These are phyloP conservation scores for Schizotus pectinicornis DNA, from an alignment of 2,888 invertebrate genomes.

Conservation along the genomic window DNA sequence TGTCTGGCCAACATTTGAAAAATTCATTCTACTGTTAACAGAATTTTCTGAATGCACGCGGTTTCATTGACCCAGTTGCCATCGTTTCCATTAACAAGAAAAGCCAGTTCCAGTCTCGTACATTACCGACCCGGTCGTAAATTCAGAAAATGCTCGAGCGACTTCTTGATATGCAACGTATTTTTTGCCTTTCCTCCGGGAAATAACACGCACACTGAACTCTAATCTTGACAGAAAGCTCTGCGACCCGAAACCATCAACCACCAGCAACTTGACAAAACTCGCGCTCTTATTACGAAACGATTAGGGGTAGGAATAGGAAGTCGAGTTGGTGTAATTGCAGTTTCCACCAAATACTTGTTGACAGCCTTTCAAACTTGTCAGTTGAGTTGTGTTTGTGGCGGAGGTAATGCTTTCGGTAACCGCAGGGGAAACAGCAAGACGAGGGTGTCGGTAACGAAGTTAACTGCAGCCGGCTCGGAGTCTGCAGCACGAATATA, in stretches of 20 bases:
- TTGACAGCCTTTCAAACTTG: conserved; percentile 24
- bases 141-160: conserved; percentile 19
- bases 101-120: too few relatives aligned
- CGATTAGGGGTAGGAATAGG: too few relatives aligned
- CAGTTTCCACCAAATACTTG: conserved; percentile 9
- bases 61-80: too few relatives aligned
- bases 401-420: conserved; percentile 19
- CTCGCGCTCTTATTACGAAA: too few relatives aligned
- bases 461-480: conserved; percentile 18
- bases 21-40: too few relatives aligned
- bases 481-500: conserved; percentile 15
- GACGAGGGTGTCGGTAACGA: conserved; percentile 23
- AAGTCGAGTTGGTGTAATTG: too few relatives aligned
- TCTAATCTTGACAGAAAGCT: conserved; percentile 16
- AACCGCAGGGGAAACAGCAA: conserved; percentile 24
- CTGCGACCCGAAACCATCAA: neutral
- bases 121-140: neutral
- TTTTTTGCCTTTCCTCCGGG: conserved; percentile 26
- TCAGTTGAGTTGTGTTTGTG: conserved; percentile 24
- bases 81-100: too few relatives aligned
- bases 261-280: too few relatives aligned
- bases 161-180: conserved; percentile 15
- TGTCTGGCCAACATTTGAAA: too few relatives aligned
- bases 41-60: too few relatives aligned
- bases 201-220: conserved; percentile 27